Evolutionary conservation across 2,797 vertebrate genomes (phyloP).

Genomic region (Numenius phaeopus): DNA sequence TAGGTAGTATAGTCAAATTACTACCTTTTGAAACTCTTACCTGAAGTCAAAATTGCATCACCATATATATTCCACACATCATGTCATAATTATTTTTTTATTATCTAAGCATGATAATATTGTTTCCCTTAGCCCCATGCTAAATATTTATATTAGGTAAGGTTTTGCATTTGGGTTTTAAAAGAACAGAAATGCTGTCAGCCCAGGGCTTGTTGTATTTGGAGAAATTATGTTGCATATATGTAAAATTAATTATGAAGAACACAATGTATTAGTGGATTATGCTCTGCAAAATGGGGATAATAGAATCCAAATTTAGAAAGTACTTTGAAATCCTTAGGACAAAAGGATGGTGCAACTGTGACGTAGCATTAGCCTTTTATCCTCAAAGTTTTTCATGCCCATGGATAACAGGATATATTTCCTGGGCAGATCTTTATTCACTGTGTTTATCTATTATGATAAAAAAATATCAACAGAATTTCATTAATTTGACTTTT

Average conservation of each 20-base stretch:
- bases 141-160: background rate
- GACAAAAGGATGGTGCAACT: background rate
- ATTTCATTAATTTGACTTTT: background rate
- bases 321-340: background rate
- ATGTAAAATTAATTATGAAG: background rate
- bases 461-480: background rate
- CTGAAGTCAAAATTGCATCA: background rate
- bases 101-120: background rate
- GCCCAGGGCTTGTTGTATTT: background rate
- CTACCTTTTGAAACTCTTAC: background rate
- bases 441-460: background rate
- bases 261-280: background rate
- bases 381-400: background rate
- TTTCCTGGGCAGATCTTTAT: background rate
- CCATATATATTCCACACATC: background rate
- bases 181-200: background rate
- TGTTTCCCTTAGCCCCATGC: background rate
- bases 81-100: background rate
- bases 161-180: background rate
- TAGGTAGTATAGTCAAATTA: background rate
- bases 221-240: background rate
- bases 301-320: background rate
- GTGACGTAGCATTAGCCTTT: background rate
- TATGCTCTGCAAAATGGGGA: background rate
- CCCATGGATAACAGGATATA: background rate